Evolutionary conservation across 2,113 vertebrate genomes (phyloP).

Genomic region (Coreoperca whiteheadi): DNA sequence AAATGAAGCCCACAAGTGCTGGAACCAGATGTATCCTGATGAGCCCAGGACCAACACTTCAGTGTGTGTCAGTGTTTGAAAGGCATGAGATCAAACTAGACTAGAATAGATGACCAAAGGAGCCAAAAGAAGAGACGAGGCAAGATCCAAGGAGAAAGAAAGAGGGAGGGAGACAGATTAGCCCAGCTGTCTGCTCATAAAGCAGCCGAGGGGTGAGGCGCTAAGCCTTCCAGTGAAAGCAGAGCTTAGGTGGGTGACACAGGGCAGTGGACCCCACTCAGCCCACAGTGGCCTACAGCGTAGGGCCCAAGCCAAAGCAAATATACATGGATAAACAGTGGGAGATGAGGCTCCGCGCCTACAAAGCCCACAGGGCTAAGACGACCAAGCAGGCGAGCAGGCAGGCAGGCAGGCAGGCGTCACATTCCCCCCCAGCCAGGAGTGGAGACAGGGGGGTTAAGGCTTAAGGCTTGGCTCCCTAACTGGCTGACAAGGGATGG

Average conservation of each 20-base stretch:
- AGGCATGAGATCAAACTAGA: conserved; percentile 18
- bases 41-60: background rate
- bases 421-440: conserved; percentile 66
- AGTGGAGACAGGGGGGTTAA: conserved; percentile 75
- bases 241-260: conserved; percentile 83
- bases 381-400: conserved; percentile 49
- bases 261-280: conserved; percentile 79
- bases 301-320: conserved; percentile 78
- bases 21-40: background rate
- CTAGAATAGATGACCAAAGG: conserved; percentile 28
- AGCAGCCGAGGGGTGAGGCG: conserved; percentile 80
- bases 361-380: conserved; percentile 74
- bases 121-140: conserved; percentile 52
- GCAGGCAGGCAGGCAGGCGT: conserved; percentile 51
- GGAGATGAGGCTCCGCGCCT: conserved; percentile 67
- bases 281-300: conserved; percentile 65
- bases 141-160: conserved; percentile 59
- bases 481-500: conserved; percentile 49
- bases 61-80: conserved; percentile 29
- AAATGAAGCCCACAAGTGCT: background rate
- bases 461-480: conserved; percentile 72
- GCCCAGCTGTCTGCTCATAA: conserved; percentile 84
- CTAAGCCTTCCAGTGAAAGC: conserved; percentile 86
- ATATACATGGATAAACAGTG: conserved; percentile 83
- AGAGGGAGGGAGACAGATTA: conserved; percentile 65